phyloP scores from a whole-genome alignment of 1,140 invertebrate species.

The Palaemon carinicauda region DNA sequence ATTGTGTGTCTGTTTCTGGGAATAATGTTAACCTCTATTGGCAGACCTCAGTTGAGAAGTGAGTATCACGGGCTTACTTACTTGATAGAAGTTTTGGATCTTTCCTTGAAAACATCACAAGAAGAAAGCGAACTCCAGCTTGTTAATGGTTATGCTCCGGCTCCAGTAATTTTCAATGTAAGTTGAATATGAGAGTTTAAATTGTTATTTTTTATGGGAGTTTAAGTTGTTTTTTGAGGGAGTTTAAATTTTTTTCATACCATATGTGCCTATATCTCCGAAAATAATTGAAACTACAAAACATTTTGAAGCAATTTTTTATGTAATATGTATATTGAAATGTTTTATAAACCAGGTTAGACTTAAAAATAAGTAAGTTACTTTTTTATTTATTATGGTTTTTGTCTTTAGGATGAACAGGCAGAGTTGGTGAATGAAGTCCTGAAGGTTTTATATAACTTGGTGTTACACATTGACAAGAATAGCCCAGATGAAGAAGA shows the following conservation, averaged over 20 bases:
- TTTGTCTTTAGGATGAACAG: constrained; percentile 69
- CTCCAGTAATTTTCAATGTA: constrained; percentile 38
- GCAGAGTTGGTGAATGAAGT: constrained; percentile 81
- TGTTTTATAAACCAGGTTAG: too few relatives aligned
- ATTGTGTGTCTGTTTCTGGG: background rate
- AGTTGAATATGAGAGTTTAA: background rate
- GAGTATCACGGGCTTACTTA: constrained; percentile 83
- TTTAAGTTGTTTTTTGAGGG: too few relatives aligned
- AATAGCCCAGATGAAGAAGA: constrained; percentile 72
- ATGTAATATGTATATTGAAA: too few relatives aligned
- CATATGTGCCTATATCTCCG: too few relatives aligned
- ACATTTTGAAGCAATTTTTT: too few relatives aligned
- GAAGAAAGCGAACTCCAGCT: constrained; percentile 59
- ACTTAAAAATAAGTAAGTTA: too few relatives aligned
- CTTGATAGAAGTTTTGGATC: constrained; percentile 81
- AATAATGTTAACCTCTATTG: background rate
- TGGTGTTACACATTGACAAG: constrained; percentile 70
- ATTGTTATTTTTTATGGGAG: too few relatives aligned
- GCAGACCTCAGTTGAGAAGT: constrained; percentile 75
- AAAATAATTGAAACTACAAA: too few relatives aligned
- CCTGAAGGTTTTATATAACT: constrained; percentile 89
- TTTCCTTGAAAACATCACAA: constrained; percentile 70
- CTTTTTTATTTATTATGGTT: too few relatives aligned
- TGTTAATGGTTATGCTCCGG: background rate
- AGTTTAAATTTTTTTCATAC: too few relatives aligned